Evolutionary conservation across 2,888 invertebrate species (phyloP), one percentile per base, ranked within the genome.

Genomic region (Nyleta sp.): DNA sequence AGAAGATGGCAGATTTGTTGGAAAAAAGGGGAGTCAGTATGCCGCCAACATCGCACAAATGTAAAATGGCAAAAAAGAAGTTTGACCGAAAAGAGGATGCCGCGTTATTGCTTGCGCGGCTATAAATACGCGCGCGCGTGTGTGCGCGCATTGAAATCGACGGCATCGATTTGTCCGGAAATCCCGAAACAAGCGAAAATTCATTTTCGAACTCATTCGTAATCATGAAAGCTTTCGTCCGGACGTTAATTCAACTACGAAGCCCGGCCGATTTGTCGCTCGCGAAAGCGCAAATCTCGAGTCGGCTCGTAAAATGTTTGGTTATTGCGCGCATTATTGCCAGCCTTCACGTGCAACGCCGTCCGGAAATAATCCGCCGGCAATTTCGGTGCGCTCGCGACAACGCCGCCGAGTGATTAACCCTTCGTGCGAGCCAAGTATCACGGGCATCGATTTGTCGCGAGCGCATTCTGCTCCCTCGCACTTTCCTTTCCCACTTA

Each of bases 11-110:
- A 42, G 80, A 85, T 18, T 81, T 88, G 22, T 77, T 90, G 40
- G 84, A 85, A 70, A 80, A 87, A 44, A 82, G 87, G 62, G 89
- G 89, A 35, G 72, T 90, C 3, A 65, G 3, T 28, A 87, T 88
- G 31, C 84, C 86, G 20, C 88, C 87, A 48, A 86, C 87, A 2
- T 6, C 88, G 31, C 84, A 86, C 15, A 90, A 90, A 68, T 90
- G 90, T 74, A 85, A 84, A 74, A 84, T 80, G 44, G 84, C 83
- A 1, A 89, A 84, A 68, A 78, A 81, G 52, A 82, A 82, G 65
- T 85, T 83, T 33, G 85, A 84, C 17, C 80, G 67, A 78, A 75
- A 71, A 68, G 67, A 48, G 38, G 65, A 67, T 48, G 59, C 50
- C 8, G 57, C 60, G 74, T 70, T 78, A 78, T 78, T 78, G 74